Evolutionary conservation across 2,113 vertebrate genomes (phyloP), one percentile per base, ranked within the genome.

Genomic region (Gadus chalcogrammus): DNA sequence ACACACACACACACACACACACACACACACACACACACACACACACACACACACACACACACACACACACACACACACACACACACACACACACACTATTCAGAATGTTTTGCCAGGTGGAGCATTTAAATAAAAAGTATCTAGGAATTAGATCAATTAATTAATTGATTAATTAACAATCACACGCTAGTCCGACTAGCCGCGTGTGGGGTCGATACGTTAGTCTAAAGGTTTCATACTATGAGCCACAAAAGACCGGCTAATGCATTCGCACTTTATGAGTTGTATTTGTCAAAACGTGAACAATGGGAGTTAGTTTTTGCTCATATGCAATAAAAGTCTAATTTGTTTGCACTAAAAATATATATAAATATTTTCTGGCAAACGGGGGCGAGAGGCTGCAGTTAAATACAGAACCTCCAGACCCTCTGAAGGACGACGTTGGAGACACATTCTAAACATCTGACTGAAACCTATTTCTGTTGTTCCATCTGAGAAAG

Each of bases 231-330:
- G 77, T 84, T 77, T 77, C 74, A 68, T 80, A 84, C 76, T 65
- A 70, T 18, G 0, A 65, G 65, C 77, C 63, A 71, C 61, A 79
- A 20, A 75, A 80, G 76, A 76, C 82, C 87, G 80, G 82, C 88
- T 88, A 87, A 82, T 90, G 90, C 90, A 91, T 90, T 89, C 78
- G 91, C 91, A 92, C 92, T 93, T 93, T 93, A 92, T 87, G 75
- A 84, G 86, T 91, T 91, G 84, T 79, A 85, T 88, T 87, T 82
- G 87, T 91, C 86, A 87, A 75, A 71, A 90, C 80, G 71, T 78
- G 78, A 71, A 76, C 72, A 68, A 56, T 74, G 77, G 70, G 74
- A 48, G 63, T 78, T 65, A 64, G 59, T 83, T 55, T 84, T 89
- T 89, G 90, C 88, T 90, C 86, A 89, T 90, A 92, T 92, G 90